Base-by-base conservation (phyloP, 2,888 invertebrate genomes). In the Drosophila maculinotata region DNA sequence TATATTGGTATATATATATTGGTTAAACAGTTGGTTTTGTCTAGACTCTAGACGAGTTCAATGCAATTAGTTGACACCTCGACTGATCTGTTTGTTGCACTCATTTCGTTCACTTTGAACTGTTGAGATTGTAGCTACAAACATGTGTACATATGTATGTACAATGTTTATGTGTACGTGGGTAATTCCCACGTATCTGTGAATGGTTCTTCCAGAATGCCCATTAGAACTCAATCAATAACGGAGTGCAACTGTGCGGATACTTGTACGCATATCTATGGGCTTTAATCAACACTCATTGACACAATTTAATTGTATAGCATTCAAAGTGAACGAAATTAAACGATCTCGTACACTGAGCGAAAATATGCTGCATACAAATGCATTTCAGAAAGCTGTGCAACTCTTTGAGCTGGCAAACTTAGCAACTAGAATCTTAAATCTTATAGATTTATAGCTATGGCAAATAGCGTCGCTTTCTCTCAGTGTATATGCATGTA, bases 241-340 rank as follows among this genome's bases (percentile, higher is more conserved):
- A 69, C 39, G 28, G 45, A 23, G 38, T 45, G 54, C 38, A 41
- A 60, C 42, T 35, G 52, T 49, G 42, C 33, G 6, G 25, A 36
- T n/a, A 1, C 12, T 39, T 15, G 38, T 7, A 39, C 14, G 31
- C 38, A 42, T 76, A 79, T 79, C 79, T 45, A 63, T 73, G 57
- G 59, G 45, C 63, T 39, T 78, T 80, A 82, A 81, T 80, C 76
- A 81, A 82, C 76, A 56, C 65, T 76, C 79, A 80, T 80, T 80
- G 82, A 82, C 82, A 82, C 80, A 79, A 79, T 82, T 79, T 47
- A 79, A 80, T 80, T 80, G 79, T 64, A 25, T 31, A 39, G 56
- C 62, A 57, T 41, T 42, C 51, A 20, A 35, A 35, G 53, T 36
- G 53, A 42, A 66, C 42, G 20, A 64, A 68, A 48, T 39, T 42